Evolutionary conservation across 2,888 invertebrate genomes (phyloP).

Genomic region (Noctua fimbriata): DNA sequence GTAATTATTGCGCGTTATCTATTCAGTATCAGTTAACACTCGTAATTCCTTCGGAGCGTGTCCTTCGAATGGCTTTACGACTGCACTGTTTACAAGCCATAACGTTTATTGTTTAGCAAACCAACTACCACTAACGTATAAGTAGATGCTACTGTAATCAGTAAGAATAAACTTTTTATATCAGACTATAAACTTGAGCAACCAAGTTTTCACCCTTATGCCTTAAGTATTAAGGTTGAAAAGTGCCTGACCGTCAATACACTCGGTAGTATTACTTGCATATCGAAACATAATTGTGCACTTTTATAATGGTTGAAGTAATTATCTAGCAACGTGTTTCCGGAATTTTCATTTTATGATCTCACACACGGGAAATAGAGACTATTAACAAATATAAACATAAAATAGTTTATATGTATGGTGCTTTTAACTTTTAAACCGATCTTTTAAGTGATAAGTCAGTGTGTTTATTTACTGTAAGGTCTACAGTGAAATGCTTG

Average conservation of each 20-base stretch:
- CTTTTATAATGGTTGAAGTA: not conserved
- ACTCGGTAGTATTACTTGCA: conserved; percentile 10
- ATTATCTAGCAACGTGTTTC: conserved; percentile 4
- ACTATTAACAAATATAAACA: not conserved
- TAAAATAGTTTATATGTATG: not conserved
- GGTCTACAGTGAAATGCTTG: not conserved
- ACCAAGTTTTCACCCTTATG: too few species aligned
- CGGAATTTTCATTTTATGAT: not conserved
- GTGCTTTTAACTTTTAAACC: not conserved
- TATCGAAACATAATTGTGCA: conserved; percentile 6
- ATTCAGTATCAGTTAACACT: conserved; percentile 38
- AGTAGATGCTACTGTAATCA: conserved; percentile 50
- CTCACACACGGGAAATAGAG: not conserved
- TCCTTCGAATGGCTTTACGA: conserved; percentile 58
- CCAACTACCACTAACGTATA: conserved; percentile 55
- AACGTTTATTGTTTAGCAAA: conserved; percentile 58
- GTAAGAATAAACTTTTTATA: conserved; percentile 55
- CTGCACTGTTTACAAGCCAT: conserved; percentile 61
- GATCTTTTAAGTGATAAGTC: not conserved
- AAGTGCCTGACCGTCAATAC: not conserved
- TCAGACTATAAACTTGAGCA: conserved; percentile 27
- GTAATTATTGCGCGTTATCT: conserved; percentile 48
- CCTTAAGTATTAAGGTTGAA: too few species aligned
- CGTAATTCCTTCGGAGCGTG: conserved; percentile 50
- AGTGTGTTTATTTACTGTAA: not conserved